A percentile compares a stretch with the other conserved stretches of the same genome.
phyloP scores from a whole-genome alignment of 2,113 vertebrate species.

The Etheostoma spectabile region DNA sequence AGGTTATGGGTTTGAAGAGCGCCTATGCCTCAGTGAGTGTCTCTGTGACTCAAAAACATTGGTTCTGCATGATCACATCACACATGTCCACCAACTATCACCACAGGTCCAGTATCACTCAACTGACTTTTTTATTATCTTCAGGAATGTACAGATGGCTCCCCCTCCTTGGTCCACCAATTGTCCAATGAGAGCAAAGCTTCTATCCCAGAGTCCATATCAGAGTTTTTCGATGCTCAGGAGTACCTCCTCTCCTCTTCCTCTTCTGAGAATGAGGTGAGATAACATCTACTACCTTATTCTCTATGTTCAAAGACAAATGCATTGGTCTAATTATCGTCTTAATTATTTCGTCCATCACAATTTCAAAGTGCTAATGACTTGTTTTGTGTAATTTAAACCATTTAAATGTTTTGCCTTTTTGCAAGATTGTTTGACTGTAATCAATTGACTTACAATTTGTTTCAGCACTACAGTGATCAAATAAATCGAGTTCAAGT shows the following conservation, averaged over 20 bases:
- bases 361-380: not conserved
- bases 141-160: conserved; percentile 86
- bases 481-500: not conserved
- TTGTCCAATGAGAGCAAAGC: conserved; percentile 92
- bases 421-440: not conserved
- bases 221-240: conserved; percentile 97
- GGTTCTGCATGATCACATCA: not conserved
- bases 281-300: not conserved
- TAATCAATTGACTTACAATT: not conserved
- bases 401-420: not conserved
- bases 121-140: conserved; percentile 49
- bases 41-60: not conserved
- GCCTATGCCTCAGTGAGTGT: conserved; percentile 88
- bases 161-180: conserved; percentile 92
- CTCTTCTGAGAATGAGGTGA: conserved; percentile 98
- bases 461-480: not conserved
- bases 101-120: conserved; percentile 24
- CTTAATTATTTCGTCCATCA: not conserved
- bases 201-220: conserved; percentile 94
- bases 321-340: not conserved
- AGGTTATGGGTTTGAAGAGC: conserved; percentile 91
- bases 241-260: conserved; percentile 96
- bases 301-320: conserved; percentile 1
- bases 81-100: not conserved
- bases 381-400: not conserved